Percentiles rank a stretch among this genome's conserved stretches.
phyloP scores from a whole-genome alignment of 1,140 invertebrate species.

The Reticulitermes speratus region DNA sequence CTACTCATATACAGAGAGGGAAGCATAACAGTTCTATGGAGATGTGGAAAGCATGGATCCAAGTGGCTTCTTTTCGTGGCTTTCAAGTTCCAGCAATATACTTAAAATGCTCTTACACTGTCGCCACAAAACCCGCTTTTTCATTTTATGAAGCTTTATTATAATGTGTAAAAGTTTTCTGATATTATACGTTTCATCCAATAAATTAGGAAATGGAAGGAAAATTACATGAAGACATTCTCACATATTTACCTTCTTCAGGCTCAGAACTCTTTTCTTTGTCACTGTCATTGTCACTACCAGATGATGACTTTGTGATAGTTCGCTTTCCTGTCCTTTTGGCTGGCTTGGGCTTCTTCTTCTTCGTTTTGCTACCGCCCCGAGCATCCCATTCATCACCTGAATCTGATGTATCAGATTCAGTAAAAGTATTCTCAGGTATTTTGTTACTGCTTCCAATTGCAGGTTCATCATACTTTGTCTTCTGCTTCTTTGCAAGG shows the following conservation, averaged over 20 bases:
- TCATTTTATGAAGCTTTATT: too few species aligned
- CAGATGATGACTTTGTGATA: constrained; percentile 47
- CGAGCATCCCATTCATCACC: constrained; percentile 69
- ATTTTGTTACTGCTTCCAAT: constrained; percentile 45
- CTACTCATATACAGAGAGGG: too few species aligned
- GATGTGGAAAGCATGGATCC: too few species aligned
- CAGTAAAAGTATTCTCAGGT: constrained; percentile 46
- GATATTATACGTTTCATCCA: too few species aligned
- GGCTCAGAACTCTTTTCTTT: constrained; percentile 62
- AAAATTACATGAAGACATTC: too few species aligned
- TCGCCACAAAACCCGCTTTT: too few species aligned
- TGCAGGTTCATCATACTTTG: constrained; percentile 43
- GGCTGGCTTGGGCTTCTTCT: constrained; percentile 59
- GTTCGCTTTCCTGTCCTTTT: constrained; percentile 51
- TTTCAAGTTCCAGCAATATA: too few species aligned
- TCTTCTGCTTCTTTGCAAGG: constrained; percentile 84
- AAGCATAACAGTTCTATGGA: too few species aligned
- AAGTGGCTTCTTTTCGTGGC: too few species aligned
- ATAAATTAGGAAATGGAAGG: too few species aligned
- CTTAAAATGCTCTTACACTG: too few species aligned
- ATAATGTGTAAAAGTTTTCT: too few species aligned
- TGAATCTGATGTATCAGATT: constrained; percentile 70
- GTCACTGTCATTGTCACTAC: constrained; percentile 51
- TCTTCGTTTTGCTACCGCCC: constrained; percentile 57
- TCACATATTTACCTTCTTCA: constrained; percentile 57